These are phyloP conservation scores for Syngnathus typhle DNA, from an alignment of 2,113 vertebrate genomes.

Conservation along the genomic window DNA sequence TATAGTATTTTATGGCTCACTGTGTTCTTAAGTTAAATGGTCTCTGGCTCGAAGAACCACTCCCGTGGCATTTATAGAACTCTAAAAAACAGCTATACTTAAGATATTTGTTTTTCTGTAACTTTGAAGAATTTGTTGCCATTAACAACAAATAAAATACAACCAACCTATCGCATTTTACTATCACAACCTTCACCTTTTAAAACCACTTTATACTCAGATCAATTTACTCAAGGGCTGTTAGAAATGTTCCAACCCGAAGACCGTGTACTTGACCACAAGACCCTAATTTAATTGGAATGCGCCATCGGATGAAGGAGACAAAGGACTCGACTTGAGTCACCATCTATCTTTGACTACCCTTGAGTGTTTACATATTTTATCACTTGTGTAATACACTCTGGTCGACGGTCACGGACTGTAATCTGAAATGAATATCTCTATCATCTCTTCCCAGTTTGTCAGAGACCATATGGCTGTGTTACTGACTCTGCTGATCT, in stretches of 20 bases:
- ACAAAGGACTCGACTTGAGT: slow-evolving; percentile 26
- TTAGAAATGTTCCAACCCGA: slow-evolving; percentile 6
- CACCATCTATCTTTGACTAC: slow-evolving; percentile 26
- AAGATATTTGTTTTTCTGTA: background rate
- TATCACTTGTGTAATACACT: slow-evolving; percentile 31
- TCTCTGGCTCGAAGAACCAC: no score
- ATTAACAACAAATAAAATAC: background rate
- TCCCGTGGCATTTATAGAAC: no score
- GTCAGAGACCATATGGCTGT: slow-evolving; percentile 39
- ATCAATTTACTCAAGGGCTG: slow-evolving; percentile 16
- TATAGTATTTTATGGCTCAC: no score
- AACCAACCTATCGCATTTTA: background rate
- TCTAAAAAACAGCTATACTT: background rate
- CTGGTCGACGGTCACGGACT: slow-evolving; percentile 18
- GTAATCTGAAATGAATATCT: slow-evolving; percentile 46
- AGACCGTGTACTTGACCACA: background rate
- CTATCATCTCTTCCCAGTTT: slow-evolving; percentile 43
- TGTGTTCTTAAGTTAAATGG: no score
- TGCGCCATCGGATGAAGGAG: slow-evolving; percentile 22
- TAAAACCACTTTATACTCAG: slow-evolving; percentile 8
- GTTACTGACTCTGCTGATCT: slow-evolving; percentile 48
- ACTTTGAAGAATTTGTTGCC: background rate
- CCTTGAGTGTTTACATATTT: slow-evolving; percentile 48
- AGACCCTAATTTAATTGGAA: slow-evolving; percentile 36
- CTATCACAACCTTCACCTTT: slow-evolving; percentile 1